Conservation (phyloP, 1,140 invertebrate genomes). For the Conus betulinus region DNA sequence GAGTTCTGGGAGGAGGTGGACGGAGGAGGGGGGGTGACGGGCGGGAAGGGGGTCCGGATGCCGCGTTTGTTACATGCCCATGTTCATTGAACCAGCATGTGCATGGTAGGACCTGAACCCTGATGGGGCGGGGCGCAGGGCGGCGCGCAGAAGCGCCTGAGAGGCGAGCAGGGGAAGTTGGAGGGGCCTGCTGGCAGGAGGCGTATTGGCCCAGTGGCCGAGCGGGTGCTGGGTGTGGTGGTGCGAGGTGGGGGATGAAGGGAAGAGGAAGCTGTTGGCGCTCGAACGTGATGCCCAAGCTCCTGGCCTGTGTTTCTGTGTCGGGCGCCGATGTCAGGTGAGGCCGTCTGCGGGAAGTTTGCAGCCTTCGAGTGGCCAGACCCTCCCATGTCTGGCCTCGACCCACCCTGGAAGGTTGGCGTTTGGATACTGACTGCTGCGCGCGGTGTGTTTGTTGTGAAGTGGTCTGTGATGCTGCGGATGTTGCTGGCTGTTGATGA, state of each 20-base stretch:
- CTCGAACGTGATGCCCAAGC: conserved; percentile 22
- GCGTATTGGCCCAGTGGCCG: not conserved
- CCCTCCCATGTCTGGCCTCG: conserved; percentile 31
- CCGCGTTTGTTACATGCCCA: conserved; percentile 29
- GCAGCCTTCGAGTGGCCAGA: conserved; percentile 62
- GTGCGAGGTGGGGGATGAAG: conserved; percentile 48
- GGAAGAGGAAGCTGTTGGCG: conserved; percentile 37
- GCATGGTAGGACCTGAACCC: conserved; percentile 45
- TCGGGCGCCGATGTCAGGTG: conserved; percentile 59
- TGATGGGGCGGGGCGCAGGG: conserved; percentile 30
- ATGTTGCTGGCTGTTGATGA: conserved; percentile 28
- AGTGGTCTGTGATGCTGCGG: conserved; percentile 5
- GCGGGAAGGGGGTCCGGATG: too few species aligned
- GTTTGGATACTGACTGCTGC: conserved; percentile 33
- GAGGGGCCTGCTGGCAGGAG: conserved; percentile 21
- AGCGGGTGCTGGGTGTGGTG: conserved; percentile 35
- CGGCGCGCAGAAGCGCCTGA: conserved; percentile 8
- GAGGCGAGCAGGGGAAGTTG: conserved; percentile 42
- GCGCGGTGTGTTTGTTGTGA: conserved; percentile 13
- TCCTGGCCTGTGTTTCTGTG: conserved; percentile 31
- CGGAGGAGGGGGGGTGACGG: not conserved
- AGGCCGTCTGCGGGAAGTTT: conserved; percentile 66
- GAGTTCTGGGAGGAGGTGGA: not conserved
- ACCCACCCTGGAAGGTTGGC: not conserved
- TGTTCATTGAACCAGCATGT: conserved; percentile 51